These are phyloP conservation scores for Phlogophora meticulosa DNA, from an alignment of 2,888 invertebrate species.

Conservation along the genomic window DNA sequence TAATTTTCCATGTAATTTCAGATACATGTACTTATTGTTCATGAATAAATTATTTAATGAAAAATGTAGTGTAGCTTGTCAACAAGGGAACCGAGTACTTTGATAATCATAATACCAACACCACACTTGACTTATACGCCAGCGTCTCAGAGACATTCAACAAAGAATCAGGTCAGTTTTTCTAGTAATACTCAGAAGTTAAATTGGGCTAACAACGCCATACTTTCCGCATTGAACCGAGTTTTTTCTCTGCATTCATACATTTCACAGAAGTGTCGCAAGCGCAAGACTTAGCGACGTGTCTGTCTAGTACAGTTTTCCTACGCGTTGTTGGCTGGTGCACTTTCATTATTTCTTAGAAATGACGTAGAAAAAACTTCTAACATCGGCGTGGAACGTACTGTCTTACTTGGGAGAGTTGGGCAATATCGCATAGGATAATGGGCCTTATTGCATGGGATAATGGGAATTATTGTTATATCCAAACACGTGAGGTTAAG, in stretches of 20 bases:
- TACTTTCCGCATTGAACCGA: conserved; percentile 39
- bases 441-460: conserved; percentile 23
- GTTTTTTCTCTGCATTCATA: conserved; percentile 32
- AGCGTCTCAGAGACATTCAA: conserved; percentile 5
- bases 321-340: conserved; percentile 15
- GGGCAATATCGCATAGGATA: conserved; percentile 13
- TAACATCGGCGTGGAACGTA: conserved; percentile 20
- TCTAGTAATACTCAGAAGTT: conserved; percentile 21
- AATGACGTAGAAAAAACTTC: conserved; percentile 45
- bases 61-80: too few species aligned
- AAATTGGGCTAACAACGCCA: conserved; percentile 34
- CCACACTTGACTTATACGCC: not conserved
- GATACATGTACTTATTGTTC: too few species aligned
- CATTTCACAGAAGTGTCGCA: conserved; percentile 46
- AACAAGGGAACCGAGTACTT: too few species aligned
- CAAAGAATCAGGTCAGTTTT: conserved; percentile 27
- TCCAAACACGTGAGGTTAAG: too few species aligned
- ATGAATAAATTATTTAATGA: too few species aligned
- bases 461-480: conserved; percentile 23
- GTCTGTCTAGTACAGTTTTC: conserved; percentile 39
- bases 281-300: conserved; percentile 15
- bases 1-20: too few species aligned
- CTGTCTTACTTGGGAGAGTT: conserved; percentile 13
- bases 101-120: too few species aligned
- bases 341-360: conserved; percentile 62